Conservation (phyloP, 2,113 vertebrate species). For the Nothobranchius furzeri region DNA sequence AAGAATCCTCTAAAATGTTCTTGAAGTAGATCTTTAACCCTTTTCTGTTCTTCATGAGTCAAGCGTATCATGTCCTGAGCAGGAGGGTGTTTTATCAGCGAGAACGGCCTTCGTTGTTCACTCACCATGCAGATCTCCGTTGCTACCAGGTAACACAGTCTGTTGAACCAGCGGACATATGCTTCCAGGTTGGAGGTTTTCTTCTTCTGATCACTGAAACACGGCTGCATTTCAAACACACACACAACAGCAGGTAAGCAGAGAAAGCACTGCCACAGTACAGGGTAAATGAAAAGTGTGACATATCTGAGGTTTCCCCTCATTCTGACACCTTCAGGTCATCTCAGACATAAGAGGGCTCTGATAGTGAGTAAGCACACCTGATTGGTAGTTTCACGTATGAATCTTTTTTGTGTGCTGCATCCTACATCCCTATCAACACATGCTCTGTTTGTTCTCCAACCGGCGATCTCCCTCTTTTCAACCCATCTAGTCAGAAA, state of each 20-base stretch:
- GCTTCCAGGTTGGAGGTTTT: conserved; percentile 93
- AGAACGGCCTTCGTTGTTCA: conserved; percentile 3
- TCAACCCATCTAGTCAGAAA: background rate
- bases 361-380: background rate
- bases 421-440: background rate
- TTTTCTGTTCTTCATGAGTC: background rate
- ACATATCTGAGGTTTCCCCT: background rate
- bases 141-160: conserved; percentile 95
- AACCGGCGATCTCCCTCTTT: background rate
- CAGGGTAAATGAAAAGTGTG: too few species aligned
- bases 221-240: conserved; percentile 72
- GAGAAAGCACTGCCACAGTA: conserved; percentile 9
- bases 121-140: conserved; percentile 98
- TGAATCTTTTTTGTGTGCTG: background rate
- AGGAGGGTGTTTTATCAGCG: background rate
- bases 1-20: background rate
- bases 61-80: background rate
- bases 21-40: background rate
- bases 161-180: conserved; percentile 97
- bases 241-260: conserved; percentile 6
- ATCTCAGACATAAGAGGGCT: background rate
- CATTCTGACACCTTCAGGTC: background rate
- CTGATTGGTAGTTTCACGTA: background rate
- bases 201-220: conserved; percentile 86
- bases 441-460: background rate